Conservation (phyloP, 2,888 invertebrate genomes). For the Mimumesa dahlbomi region DNA sequence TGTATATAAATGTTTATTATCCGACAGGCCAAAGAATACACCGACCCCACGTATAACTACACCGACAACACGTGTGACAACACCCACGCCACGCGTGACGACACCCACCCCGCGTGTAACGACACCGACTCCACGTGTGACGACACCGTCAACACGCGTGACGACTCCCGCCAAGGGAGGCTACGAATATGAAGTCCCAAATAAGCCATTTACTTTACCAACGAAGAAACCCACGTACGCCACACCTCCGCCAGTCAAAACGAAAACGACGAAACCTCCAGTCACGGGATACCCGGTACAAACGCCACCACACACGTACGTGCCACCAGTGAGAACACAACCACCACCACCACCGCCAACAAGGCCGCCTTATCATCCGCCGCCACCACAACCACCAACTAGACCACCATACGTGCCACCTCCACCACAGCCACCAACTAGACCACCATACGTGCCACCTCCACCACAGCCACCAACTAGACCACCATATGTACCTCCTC, state of each 20-base stretch:
- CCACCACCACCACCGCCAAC: conserved; percentile 35
- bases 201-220: conserved; percentile 44
- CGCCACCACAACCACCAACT: conserved; percentile 70
- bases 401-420: conserved; percentile 54
- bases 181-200: conserved; percentile 31
- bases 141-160: too few species aligned
- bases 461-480: conserved; percentile 40
- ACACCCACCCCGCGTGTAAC: too few species aligned
- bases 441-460: conserved; percentile 39
- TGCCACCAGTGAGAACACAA: conserved; percentile 31
- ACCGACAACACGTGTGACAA: too few species aligned
- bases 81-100: too few species aligned
- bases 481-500: conserved; percentile 43
- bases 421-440: conserved; percentile 42
- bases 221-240: conserved; percentile 51
- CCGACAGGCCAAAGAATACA: too few species aligned
- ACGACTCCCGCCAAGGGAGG: too few species aligned
- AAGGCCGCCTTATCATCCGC: conserved; percentile 57
- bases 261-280: conserved; percentile 53
- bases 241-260: conserved; percentile 28
- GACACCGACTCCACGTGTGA: too few species aligned
- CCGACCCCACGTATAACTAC: too few species aligned
- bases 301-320: conserved; percentile 30
- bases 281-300: conserved; percentile 49
- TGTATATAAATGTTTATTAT: too few species aligned